Evolutionary conservation across 2,113 vertebrate species (phyloP).

Genomic region (Periophthalmus modestus): DNA sequence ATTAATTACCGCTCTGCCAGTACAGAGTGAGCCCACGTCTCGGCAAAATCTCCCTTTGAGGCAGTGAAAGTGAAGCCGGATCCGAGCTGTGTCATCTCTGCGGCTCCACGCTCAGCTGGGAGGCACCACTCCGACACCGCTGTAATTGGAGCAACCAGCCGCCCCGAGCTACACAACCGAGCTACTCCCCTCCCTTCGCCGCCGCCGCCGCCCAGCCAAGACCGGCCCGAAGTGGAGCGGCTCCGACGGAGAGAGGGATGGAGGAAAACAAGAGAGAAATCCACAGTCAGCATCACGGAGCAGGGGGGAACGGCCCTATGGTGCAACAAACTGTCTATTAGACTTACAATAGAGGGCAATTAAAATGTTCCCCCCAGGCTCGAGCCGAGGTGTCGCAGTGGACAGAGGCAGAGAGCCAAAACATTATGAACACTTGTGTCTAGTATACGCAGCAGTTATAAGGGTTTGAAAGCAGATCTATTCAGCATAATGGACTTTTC

Average conservation of each 20-base stretch:
- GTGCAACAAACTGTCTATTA: neutral
- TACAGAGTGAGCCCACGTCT: neutral
- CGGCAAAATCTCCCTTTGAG: constrained; percentile 18
- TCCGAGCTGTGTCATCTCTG: constrained; percentile 38
- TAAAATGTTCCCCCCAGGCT: neutral
- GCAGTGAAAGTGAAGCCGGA: constrained; percentile 33
- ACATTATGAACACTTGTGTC: neutral
- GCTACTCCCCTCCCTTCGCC: neutral
- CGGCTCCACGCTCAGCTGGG: constrained; percentile 4
- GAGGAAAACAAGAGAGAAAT: neutral
- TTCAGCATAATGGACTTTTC: no score
- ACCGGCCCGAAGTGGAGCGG: constrained; percentile 15
- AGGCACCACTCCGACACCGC: constrained; percentile 23
- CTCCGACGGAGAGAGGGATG: neutral
- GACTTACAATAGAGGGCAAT: constrained; percentile 4
- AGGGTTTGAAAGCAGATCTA: no score
- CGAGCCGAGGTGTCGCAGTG: neutral
- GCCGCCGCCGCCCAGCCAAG: constrained; percentile 15
- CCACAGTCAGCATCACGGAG: neutral
- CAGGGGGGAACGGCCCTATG: neutral
- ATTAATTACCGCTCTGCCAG: constrained; percentile 12
- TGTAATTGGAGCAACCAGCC: constrained; percentile 42
- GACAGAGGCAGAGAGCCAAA: neutral
- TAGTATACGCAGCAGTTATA: no score
- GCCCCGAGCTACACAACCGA: constrained; percentile 11